Percentiles rank a stretch among this genome's conserved stretches.
Conservation (phyloP, 2,888 invertebrate species). For the Arrhopalites spinosus region DNA sequence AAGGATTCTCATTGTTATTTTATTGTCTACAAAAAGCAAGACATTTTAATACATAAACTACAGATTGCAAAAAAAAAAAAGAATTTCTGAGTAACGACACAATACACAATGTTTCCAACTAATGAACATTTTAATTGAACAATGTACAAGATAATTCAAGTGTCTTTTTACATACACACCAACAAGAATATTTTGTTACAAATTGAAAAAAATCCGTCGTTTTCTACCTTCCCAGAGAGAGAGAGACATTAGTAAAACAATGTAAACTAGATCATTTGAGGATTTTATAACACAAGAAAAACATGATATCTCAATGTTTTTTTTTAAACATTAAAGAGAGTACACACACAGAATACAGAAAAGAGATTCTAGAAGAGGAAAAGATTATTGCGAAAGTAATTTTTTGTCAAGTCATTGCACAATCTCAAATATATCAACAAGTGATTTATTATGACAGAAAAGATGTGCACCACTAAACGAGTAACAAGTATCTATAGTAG, state of each 20-base stretch:
- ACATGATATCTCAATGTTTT: neutral
- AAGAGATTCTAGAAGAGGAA: no score
- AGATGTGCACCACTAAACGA: no score
- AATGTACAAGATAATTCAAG: neutral
- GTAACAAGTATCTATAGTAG: no score
- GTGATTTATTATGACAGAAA: neutral
- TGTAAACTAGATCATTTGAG: neutral
- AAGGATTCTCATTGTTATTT: neutral
- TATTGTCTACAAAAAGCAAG: no score
- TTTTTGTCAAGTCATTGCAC: no score
- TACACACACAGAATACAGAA: no score
- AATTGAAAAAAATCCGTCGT: neutral
- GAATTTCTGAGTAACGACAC: no score
- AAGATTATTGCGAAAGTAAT: no score
- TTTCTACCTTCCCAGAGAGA: neutral
- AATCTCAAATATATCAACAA: neutral
- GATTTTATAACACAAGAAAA: neutral
- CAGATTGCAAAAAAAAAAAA: neutral
- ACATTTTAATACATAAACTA: no score
- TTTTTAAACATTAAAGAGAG: no score
- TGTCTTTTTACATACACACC: neutral
- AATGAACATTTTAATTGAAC: constrained; percentile 1
- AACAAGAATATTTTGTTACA: neutral
- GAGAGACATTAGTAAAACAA: no score
- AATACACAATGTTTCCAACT: neutral